A percentile compares a stretch with the other conserved stretches of the same genome.
Conservation (phyloP, 1,140 invertebrate species). For the Macrosteles quadrilineatus region DNA sequence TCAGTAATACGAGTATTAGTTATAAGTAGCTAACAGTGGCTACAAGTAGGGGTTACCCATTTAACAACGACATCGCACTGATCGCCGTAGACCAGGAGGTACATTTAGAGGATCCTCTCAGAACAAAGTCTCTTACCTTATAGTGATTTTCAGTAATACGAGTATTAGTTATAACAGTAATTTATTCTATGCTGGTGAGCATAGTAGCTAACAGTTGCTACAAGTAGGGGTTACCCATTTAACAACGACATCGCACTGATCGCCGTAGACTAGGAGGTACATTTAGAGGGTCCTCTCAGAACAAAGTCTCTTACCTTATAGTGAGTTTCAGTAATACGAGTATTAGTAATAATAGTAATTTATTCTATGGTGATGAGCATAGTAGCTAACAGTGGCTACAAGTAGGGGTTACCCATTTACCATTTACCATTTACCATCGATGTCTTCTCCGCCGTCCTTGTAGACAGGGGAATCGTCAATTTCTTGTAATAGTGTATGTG, state of each 20-base stretch:
- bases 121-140: slow-evolving; percentile 69
- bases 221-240: slow-evolving; percentile 61
- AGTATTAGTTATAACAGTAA: too few species aligned
- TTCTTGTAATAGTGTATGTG: too few species aligned
- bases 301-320: slow-evolving; percentile 69
- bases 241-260: slow-evolving; percentile 83
- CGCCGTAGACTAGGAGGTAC: slow-evolving; percentile 58
- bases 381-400: too few species aligned
- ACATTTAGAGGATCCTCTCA: slow-evolving; percentile 55
- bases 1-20: background rate
- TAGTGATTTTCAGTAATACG: slow-evolving; percentile 49
- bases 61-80: slow-evolving; percentile 81
- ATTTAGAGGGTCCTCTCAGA: slow-evolving; percentile 56
- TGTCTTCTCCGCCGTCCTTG: too few species aligned
- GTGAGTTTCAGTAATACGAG: slow-evolving; percentile 47
- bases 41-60: too few species aligned
- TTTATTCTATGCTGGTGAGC: slow-evolving; percentile 51
- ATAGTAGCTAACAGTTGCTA: slow-evolving; percentile 69
- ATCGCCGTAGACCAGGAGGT: slow-evolving; percentile 61
- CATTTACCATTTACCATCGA: too few species aligned
- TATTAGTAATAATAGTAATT: too few species aligned
- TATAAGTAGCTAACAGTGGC: too few species aligned
- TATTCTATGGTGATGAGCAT: background rate
- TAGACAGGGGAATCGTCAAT: too few species aligned
- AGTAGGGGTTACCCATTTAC: too few species aligned